Conservation (phyloP, 2,888 invertebrate genomes). For the Drosophila imparisetae region DNA sequence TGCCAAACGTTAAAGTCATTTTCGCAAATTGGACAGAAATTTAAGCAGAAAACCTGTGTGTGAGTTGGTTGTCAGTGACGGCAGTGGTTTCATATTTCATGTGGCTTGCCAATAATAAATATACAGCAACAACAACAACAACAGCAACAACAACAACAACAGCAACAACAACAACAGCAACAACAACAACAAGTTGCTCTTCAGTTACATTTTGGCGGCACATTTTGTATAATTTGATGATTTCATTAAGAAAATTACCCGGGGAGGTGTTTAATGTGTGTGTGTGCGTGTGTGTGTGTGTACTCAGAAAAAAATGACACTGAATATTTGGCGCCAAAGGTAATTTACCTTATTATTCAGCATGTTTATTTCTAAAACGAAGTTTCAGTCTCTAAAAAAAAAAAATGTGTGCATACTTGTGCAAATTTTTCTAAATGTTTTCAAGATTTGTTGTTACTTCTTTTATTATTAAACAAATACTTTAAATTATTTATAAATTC, state of each 20-base stretch:
- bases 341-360: background rate
- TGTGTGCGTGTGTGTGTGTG: background rate
- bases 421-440: background rate
- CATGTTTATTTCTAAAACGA: background rate
- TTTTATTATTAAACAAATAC: background rate
- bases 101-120: conserved; percentile 43
- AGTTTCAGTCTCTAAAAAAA: background rate
- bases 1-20: conserved; percentile 46
- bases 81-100: conserved; percentile 68
- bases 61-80: conserved; percentile 22
- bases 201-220: conserved; percentile 63
- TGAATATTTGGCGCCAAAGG: background rate
- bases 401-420: too few relatives aligned
- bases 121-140: conserved; percentile 15
- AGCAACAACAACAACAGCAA: background rate
- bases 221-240: conserved; percentile 76
- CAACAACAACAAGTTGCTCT: conserved; percentile 50
- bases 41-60: background rate
- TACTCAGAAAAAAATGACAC: background rate
- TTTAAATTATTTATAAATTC: background rate
- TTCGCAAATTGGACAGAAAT: conserved; percentile 35
- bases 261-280: conserved; percentile 4
- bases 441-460: background rate
- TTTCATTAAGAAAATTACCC: conserved; percentile 73
- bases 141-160: background rate